These are phyloP conservation scores for Prostheceraeus crozeri DNA, from an alignment of 2,888 invertebrate species.

Conservation along the genomic window DNA sequence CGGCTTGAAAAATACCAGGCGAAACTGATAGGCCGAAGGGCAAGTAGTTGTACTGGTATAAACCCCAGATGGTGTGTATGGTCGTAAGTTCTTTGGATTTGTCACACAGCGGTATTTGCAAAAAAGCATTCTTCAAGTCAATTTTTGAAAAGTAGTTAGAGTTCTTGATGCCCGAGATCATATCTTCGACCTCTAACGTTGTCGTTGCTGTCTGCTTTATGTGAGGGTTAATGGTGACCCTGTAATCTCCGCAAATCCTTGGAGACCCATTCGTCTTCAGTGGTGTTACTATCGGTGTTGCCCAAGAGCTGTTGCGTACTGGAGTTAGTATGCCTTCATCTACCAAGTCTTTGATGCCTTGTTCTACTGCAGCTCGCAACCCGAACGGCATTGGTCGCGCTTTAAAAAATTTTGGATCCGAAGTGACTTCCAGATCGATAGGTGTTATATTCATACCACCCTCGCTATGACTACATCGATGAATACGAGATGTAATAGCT, in stretches of 20 bases:
- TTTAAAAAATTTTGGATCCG: conserved; percentile 11
- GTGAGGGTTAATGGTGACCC: conserved; percentile 24
- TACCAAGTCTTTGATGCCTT: neutral
- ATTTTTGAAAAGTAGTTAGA: conserved; percentile 9
- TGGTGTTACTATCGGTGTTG: conserved; percentile 14
- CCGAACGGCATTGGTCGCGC: neutral
- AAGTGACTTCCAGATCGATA: conserved; percentile 10
- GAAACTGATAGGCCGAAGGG: neutral
- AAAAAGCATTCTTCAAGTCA: conserved; percentile 15
- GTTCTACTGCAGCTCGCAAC: conserved; percentile 14
- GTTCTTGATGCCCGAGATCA: conserved; percentile 1
- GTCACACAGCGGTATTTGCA: neutral
- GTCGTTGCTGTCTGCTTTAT: conserved; percentile 9
- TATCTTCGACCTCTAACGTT: conserved; percentile 27
- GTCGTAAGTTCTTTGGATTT: neutral
- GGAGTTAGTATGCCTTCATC: conserved; percentile 14
- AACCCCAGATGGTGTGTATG: neutral
- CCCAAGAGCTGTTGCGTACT: neutral
- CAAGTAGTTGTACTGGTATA: neutral
- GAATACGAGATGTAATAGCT: too few relatives aligned
- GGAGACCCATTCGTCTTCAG: neutral
- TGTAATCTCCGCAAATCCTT: conserved; percentile 24
- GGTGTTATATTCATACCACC: conserved; percentile 18
- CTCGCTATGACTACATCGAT: too few relatives aligned
- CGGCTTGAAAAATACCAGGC: neutral